Base-by-base conservation (phyloP, 1,140 invertebrate genomes). In the Drosophila melanica region DNA sequence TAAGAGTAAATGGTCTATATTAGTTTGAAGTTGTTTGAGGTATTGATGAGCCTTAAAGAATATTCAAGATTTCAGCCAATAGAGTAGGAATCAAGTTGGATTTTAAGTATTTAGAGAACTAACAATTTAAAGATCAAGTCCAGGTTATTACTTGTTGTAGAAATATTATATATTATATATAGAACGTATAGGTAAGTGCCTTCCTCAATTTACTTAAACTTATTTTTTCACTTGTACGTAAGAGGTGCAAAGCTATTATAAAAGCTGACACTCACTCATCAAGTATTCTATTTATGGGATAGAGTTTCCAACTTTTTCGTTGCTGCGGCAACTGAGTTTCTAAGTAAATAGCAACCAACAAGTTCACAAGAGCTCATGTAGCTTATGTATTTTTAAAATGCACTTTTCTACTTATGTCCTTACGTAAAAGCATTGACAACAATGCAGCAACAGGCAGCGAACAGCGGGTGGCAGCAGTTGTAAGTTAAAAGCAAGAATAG, bases 361-460 rank as follows among this genome's bases (percentile, higher is more conserved):
- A 63, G 80, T 77, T 81, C 78, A 81, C 63, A 53, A 77, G 68
- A 53, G 62, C 77, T 86, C 81, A 86, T 86, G 81, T 68, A 48
- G 70, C 75, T 67, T 75, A 85, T 86, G 84, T 75, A 86, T 86
- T 86, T 86, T 86, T 86, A 86, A 86, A 86, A 86, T 82, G 84
- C 82, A 87, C 82, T 87, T 78, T 85, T 69, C 78, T 70, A 41
- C 78, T 76, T 76, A 66, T 76, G 71, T 72, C 81, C 77, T 76
- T 82, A 64, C 71, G 75, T 79, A 78, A 87, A 81, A 78, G 78
- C 82, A 78, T 78, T 64, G 81, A 70, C 65, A 86, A 79, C 81
- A 85, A 58, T 35, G 48, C 27, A 48, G 20, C 45, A 63, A 63
- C 37, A 62, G 41, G 48, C 41, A 54, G n/a, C 12, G 6, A 2